Percentiles rank a stretch among this genome's conserved stretches.
Conservation (phyloP, 2,888 invertebrate genomes). For the Dichetophora obliterata region DNA sequence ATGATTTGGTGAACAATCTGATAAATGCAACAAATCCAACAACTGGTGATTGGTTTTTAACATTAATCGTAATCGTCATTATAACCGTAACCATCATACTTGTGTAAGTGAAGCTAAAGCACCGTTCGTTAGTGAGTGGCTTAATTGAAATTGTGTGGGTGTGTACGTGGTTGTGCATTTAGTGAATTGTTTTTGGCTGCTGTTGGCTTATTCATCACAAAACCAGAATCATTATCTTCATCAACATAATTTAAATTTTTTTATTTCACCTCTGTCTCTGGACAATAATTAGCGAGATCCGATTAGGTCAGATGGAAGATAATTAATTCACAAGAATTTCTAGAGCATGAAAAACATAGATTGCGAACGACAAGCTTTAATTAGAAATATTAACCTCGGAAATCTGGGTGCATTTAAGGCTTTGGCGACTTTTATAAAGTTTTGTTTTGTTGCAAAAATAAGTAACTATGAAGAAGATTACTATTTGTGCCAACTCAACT, state of each 20-base stretch:
- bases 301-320: constrained; percentile 14
- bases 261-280: not conserved
- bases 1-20: constrained; percentile 67
- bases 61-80: constrained; percentile 66
- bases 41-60: constrained; percentile 67
- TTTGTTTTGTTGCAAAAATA: too few relatives aligned
- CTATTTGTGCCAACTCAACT: too few relatives aligned
- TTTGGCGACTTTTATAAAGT: too few relatives aligned
- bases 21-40: constrained; percentile 66
- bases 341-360: constrained; percentile 6
- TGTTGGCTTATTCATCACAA: not conserved
- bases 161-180: not conserved
- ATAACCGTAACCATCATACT: constrained; percentile 65
- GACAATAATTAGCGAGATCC: constrained; percentile 36
- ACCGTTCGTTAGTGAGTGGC: not conserved
- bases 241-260: not conserved
- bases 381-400: too few relatives aligned
- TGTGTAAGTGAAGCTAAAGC: constrained; percentile 60
- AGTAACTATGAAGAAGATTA: too few relatives aligned
- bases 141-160: not conserved
- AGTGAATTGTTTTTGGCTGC: not conserved
- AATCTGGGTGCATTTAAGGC: too few relatives aligned
- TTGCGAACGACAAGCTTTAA: not conserved
- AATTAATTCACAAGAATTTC: constrained; percentile 34
- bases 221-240: not conserved